Conservation (phyloP, 2,797 vertebrate genomes). For the Aphelocoma californica region DNA sequence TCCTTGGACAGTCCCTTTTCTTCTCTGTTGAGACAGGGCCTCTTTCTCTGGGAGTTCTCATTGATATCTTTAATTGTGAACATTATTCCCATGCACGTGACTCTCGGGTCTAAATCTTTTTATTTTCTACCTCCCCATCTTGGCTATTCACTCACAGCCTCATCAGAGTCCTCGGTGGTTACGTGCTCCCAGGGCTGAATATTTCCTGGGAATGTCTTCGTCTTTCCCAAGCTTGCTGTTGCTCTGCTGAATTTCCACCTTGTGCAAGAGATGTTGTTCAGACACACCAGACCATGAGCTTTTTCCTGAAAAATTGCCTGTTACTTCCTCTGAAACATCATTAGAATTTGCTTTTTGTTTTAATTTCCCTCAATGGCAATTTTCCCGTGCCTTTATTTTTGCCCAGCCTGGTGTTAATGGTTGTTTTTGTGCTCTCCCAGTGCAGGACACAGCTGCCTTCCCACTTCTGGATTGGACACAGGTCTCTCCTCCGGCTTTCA, state of each 20-base stretch:
- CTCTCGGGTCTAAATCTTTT: slow-evolving; percentile 8
- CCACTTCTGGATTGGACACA: background rate
- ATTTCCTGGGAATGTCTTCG: background rate
- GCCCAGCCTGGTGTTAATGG: background rate
- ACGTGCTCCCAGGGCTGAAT: background rate
- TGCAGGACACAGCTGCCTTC: background rate
- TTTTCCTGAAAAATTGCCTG: background rate
- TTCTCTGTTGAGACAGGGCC: slow-evolving; percentile 27
- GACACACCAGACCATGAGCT: background rate
- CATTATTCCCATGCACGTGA: slow-evolving; percentile 24
- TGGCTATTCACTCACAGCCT: background rate
- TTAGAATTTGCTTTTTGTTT: background rate
- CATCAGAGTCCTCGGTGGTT: background rate
- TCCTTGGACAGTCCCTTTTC: slow-evolving; percentile 51
- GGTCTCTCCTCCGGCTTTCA: background rate
- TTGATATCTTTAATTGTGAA: slow-evolving; percentile 48
- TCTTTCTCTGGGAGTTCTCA: slow-evolving; percentile 48
- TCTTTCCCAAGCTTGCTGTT: background rate
- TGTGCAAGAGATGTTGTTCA: background rate
- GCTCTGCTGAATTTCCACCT: background rate
- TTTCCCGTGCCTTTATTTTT: background rate
- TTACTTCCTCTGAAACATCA: background rate
- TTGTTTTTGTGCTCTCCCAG: background rate
- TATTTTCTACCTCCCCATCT: background rate
- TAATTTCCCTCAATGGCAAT: background rate